Base-by-base conservation (phyloP, 2,888 invertebrate genomes). In the Caenorhabditis japonica region DNA sequence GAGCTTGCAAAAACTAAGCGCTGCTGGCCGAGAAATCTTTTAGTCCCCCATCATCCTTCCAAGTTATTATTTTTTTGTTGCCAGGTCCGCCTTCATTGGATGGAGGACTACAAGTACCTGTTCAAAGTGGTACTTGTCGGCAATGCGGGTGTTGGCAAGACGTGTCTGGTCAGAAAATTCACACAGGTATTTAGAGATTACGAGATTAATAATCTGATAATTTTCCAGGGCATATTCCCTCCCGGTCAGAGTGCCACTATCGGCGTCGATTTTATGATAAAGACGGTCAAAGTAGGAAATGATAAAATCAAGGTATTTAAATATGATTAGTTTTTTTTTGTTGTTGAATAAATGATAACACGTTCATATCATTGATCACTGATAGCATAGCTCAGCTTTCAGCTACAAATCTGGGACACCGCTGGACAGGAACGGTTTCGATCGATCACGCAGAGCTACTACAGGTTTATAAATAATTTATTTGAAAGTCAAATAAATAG, bases 371-470 rank as follows among this genome's bases (percentile, higher is more conserved):
- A 5, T n/a, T 10, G 3, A n/a, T 17, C 27, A 13, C 44, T 25
- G 30, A 30, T 13, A 49, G 25, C 33, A 47, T 34, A 39, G 30
- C 12, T 17, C n/a, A 30, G 17, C n/a, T 68, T 90, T 75, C 87
- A 95, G 94, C 91, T 97, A 69, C 97, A 97, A 92, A 97, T 97
- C 88, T 97, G 97, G 97, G 97, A 97, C 88, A 97, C 97, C 12
- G 97, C 97, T 1, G 97, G 97, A 0, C 97, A 97, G 89, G 97
- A 97, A 89, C 83, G 91, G 81, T 97, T 97, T 89, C 92, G 97
- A 62, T 95, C 96, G 3, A 97, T 97, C 82, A 97, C 97, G 1
- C 97, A 97, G 89, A 95, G 95, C 88, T 82, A 82, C 58, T 82
- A 82, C 62, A 74, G 81, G 64, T 75, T 21, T 13, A 41, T 41